A percentile compares a stretch with the other conserved stretches of the same genome.
Evolutionary conservation across 1,140 invertebrate genomes (phyloP).

Genomic region (Cherax destructor): DNA sequence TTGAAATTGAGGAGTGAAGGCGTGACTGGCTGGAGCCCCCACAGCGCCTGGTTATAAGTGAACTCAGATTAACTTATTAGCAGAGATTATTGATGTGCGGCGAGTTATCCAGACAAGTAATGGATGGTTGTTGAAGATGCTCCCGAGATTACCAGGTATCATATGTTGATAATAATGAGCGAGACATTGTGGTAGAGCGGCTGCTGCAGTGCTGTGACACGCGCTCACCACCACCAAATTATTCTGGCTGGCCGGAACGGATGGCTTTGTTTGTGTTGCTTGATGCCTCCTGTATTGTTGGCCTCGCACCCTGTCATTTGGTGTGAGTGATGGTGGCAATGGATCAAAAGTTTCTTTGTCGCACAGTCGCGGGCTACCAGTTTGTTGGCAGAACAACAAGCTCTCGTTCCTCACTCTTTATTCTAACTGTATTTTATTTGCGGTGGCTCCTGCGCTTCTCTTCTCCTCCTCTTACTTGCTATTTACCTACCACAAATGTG

Average conservation of each 20-base stretch:
- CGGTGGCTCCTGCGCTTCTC: no score
- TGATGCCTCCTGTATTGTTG: neutral
- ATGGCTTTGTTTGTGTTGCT: neutral
- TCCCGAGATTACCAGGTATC: neutral
- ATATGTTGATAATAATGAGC: conserved; percentile 7
- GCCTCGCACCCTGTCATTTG: no score
- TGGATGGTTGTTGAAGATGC: neutral
- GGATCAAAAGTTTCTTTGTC: no score
- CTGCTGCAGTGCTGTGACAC: neutral
- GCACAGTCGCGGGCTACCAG: no score
- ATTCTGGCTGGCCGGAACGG: neutral
- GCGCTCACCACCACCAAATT: neutral
- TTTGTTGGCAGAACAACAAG: no score
- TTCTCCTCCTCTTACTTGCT: no score
- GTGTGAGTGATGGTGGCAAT: no score
- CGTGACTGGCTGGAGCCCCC: neutral
- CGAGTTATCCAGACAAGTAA: neutral
- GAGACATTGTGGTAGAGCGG: neutral
- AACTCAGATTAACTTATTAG: conserved; percentile 15
- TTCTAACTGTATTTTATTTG: no score
- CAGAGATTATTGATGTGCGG: neutral
- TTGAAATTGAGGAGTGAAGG: no score
- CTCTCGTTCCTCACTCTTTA: no score
- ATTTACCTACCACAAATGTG: no score
- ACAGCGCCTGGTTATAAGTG: neutral